phyloP scores from a whole-genome alignment of 2,113 vertebrate species.

The Ageneiosus marmoratus region DNA sequence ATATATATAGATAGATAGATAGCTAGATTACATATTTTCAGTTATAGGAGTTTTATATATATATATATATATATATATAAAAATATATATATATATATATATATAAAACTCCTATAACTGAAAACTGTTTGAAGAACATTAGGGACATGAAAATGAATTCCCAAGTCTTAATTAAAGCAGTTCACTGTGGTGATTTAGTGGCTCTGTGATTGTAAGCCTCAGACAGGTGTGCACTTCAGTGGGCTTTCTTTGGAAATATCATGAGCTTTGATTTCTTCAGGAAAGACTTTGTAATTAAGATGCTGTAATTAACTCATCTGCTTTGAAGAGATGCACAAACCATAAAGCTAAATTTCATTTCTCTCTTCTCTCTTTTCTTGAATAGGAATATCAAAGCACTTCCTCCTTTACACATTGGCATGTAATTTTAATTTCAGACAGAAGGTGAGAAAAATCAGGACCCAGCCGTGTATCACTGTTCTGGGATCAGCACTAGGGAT shows the following conservation, averaged over 20 bases:
- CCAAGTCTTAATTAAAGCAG: conserved; percentile 19
- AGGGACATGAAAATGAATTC: background rate
- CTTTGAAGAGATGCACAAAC: background rate
- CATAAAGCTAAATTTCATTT: background rate
- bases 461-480: conserved; percentile 18
- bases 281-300: conserved; percentile 12
- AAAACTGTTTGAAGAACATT: background rate
- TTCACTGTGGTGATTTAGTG: background rate
- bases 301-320: background rate
- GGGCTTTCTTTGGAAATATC: background rate
- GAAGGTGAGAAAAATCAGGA: too few species aligned
- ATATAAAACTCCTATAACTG: too few species aligned
- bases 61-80: too few species aligned
- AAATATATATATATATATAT: too few species aligned
- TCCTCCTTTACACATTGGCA: background rate
- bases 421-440: background rate
- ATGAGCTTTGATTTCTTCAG: conserved; percentile 15
- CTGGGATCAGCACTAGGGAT: conserved; percentile 23
- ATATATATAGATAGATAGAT: too few species aligned
- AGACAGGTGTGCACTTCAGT: conserved; percentile 10
- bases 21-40: too few species aligned
- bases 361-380: background rate
- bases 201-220: background rate
- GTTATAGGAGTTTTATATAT: too few species aligned
- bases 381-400: background rate